Evolutionary conservation across 2,113 vertebrate species (phyloP).

Genomic region (Ophthalmolycus amberensis): DNA sequence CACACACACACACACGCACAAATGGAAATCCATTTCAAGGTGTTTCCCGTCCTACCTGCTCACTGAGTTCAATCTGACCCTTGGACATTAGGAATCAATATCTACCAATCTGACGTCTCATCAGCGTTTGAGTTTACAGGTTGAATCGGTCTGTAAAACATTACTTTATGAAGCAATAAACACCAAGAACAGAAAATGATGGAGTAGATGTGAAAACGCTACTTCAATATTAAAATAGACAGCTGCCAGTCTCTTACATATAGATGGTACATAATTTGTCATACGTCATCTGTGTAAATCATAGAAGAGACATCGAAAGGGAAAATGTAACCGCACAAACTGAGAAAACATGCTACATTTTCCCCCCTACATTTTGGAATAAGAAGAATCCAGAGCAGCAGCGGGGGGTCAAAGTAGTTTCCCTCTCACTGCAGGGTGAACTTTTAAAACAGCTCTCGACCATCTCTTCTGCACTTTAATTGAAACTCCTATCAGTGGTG

Average conservation of each 20-base stretch:
- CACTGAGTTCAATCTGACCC: background rate
- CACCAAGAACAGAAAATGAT: background rate
- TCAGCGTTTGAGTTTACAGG: background rate
- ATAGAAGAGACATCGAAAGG: background rate
- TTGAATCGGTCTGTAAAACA: background rate
- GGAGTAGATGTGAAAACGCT: background rate
- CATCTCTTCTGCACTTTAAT: constrained; percentile 48
- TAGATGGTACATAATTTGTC: background rate
- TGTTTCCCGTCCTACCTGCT: constrained; percentile 19
- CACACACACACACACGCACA: background rate
- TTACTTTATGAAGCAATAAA: background rate
- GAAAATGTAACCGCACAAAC: background rate
- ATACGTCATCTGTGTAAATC: background rate
- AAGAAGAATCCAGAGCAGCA: constrained; percentile 6
- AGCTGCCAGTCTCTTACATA: background rate
- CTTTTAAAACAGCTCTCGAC: constrained; percentile 23
- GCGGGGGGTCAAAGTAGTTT: background rate
- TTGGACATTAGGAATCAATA: background rate
- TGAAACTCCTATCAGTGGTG: constrained; percentile 48
- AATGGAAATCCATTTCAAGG: constrained; percentile 34
- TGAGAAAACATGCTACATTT: background rate
- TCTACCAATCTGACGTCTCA: background rate
- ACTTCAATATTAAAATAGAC: background rate
- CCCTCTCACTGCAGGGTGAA: constrained; percentile 12
- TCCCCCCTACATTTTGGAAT: background rate